Conservation (phyloP, 2,113 vertebrate genomes). For the Reinhardtius hippoglossoides region DNA sequence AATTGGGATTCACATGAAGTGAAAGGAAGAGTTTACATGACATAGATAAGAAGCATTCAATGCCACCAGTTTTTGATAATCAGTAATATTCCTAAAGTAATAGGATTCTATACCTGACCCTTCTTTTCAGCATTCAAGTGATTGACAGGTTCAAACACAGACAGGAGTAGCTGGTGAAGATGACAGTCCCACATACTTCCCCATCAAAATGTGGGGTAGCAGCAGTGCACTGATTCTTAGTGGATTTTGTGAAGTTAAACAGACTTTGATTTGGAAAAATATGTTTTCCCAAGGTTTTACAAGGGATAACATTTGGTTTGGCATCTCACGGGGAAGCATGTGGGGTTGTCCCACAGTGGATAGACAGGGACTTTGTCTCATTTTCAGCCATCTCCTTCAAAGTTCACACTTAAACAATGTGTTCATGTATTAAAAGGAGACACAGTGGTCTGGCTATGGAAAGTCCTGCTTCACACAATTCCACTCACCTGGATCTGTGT, state of each 20-base stretch:
- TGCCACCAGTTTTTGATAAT: neutral
- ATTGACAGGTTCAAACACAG: neutral
- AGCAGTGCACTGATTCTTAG: neutral
- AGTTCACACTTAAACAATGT: neutral
- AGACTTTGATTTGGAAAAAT: neutral
- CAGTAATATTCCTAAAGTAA: neutral
- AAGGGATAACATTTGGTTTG: neutral
- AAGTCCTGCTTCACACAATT: conserved; percentile 4
- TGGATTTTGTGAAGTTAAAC: neutral
- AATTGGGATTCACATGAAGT: neutral
- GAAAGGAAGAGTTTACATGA: neutral
- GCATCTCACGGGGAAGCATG: neutral
- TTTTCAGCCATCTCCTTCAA: conserved; percentile 1
- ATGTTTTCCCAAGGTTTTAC: neutral
- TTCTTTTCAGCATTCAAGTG: neutral
- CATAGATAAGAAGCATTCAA: too few relatives aligned
- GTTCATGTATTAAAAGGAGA: neutral
- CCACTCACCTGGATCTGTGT: neutral
- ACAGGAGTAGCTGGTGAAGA: neutral
- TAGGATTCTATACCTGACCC: neutral
- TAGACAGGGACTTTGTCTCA: neutral
- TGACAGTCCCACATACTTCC: neutral
- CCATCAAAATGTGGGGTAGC: neutral
- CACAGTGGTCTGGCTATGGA: neutral
- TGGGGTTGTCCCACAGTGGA: neutral